A percentile compares a stretch with the other conserved stretches of the same genome.
phyloP scores from a whole-genome alignment of 1,140 invertebrate species.

The Gryllus bimaculatus region DNA sequence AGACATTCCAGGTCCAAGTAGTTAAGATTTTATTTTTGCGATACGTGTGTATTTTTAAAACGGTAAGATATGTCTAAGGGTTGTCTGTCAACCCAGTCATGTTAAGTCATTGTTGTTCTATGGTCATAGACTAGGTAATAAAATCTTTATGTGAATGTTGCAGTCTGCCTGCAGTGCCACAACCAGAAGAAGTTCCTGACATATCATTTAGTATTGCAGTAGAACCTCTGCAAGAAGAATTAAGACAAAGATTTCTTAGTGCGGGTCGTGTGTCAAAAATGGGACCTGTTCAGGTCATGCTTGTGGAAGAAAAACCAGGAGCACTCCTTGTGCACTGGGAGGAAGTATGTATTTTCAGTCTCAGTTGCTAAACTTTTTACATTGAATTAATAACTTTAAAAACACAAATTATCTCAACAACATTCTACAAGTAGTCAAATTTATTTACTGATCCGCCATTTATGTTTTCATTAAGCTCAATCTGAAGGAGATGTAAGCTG shows the following conservation, averaged over 20 bases:
- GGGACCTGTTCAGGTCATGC: slow-evolving; percentile 25
- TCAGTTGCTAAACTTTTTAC: neutral
- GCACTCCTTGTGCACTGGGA: slow-evolving; percentile 25
- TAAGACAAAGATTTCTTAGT: slow-evolving; percentile 14
- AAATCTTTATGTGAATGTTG: neutral
- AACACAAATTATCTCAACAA: no score
- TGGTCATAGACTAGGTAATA: neutral
- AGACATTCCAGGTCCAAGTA: no score
- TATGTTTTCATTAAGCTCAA: no score
- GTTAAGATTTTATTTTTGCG: no score
- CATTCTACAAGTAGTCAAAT: no score
- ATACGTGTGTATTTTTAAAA: no score
- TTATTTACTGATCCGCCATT: no score
- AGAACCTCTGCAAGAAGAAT: slow-evolving; percentile 13
- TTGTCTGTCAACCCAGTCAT: no score
- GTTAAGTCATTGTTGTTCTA: neutral
- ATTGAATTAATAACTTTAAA: no score
- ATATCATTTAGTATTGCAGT: slow-evolving; percentile 24
- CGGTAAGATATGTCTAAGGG: no score
- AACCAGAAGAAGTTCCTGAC: slow-evolving; percentile 24
- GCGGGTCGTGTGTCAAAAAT: slow-evolving; percentile 24
- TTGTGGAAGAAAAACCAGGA: slow-evolving; percentile 25
- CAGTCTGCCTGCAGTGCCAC: slow-evolving; percentile 25
- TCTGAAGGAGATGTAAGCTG: no score
- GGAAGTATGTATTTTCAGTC: slow-evolving; percentile 20